Evolutionary conservation across 2,113 vertebrate species (phyloP), one percentile per base, ranked within the genome.

Genomic region (Aphelocoma coerulescens): DNA sequence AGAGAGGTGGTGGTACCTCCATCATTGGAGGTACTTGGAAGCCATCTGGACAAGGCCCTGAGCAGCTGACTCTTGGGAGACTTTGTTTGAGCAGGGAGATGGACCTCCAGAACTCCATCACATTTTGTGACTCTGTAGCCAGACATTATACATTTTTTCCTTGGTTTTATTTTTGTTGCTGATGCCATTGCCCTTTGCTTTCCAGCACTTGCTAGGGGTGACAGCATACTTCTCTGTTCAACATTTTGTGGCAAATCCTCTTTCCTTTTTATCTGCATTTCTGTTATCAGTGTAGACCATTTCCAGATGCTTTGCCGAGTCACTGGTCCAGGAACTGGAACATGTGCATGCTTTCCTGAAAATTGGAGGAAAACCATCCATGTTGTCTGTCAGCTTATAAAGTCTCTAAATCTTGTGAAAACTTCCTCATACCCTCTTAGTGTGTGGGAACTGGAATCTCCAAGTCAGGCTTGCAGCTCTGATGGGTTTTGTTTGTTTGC

Each of bases 21-120:
- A 1, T 30, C 27, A 7, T 4, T 19, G 32, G 59, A 9, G 48
- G 10, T 9, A 0, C 16, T 39, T 15, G 20, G 6, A 17, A 46
- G 7, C 17, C 5, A 3, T 3, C 27, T 44, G 71, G 72, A 28
- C 19, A 4, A 1, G 6, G 39, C n/a, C 18, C 27, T 44, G 69
- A 41, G 43, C 32, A 13, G 4, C 24, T 0, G 4, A 2, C 13
- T 51, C 10, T 13, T 10, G 46, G n/a, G 46, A 27, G 28, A 4
- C 27, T 39, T 13, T 22, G 35, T 27, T 10, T 0, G 22, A 28
- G 48, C 48, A 26, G 26, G 16, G 32, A 13, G 2, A 8, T 6
- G n/a, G 12, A 6, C 11, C 20, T 66, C 51, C 18, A 19, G 23
- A 23, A 1, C 44, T 46, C 20, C 33, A 9, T 14, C n/a, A 4